These are phyloP conservation scores for Leptinotarsa tumamoca DNA, from an alignment of 2,888 invertebrate species.

Conservation along the genomic window DNA sequence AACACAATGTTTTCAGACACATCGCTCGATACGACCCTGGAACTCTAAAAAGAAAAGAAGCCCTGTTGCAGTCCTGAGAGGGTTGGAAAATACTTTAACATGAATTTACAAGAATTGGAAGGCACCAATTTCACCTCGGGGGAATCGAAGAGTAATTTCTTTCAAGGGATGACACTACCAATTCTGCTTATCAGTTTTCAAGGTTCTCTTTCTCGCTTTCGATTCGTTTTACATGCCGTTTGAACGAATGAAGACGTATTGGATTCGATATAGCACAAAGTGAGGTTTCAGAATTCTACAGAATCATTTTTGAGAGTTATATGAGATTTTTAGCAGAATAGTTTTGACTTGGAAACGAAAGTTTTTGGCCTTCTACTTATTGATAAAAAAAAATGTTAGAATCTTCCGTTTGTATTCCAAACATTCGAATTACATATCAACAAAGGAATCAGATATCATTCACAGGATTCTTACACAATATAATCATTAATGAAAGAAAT, in stretches of 20 bases:
- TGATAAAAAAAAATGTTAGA: no score
- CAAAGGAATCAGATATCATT: no score
- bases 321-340: no score
- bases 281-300: neutral
- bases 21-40: conserved; percentile 28
- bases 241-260: conserved; percentile 28
- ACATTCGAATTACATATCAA: no score
- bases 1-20: neutral
- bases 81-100: conserved; percentile 44
- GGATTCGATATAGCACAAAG: neutral
- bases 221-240: conserved; percentile 33
- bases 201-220: conserved; percentile 40
- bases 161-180: conserved; percentile 61
- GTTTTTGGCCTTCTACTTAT: no score
- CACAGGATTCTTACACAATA: no score
- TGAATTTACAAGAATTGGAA: conserved; percentile 55
- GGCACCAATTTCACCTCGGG: conserved; percentile 61
- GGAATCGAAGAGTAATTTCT: conserved; percentile 61
- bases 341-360: no score
- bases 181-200: conserved; percentile 63
- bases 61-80: conserved; percentile 44
- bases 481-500: no score
- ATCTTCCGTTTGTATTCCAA: no score
- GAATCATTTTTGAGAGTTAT: no score
- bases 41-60: conserved; percentile 21